A percentile compares a stretch with the other conserved stretches of the same genome.
Evolutionary conservation across 1,140 invertebrate genomes (phyloP).

Genomic region (Agrypnia vestita): DNA sequence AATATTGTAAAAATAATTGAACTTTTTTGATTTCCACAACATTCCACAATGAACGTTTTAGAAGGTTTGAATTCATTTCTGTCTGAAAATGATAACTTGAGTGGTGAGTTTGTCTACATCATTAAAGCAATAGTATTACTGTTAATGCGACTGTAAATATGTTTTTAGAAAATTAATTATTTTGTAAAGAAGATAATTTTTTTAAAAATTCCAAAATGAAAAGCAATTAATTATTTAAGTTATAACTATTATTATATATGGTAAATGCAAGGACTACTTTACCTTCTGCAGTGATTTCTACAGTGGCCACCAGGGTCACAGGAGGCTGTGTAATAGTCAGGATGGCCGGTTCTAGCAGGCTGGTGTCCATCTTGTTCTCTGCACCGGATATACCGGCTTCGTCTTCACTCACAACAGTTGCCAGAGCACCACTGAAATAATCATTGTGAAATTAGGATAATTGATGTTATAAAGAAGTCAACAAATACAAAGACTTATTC

Average conservation of each 20-base stretch:
- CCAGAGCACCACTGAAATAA: constrained; percentile 54
- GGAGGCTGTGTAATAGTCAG: constrained; percentile 48
- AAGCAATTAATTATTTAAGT: too few relatives aligned
- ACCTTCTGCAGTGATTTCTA: constrained; percentile 55
- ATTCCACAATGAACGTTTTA: not conserved
- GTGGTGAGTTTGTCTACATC: too few relatives aligned
- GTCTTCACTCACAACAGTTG: constrained; percentile 46
- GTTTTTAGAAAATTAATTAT: too few relatives aligned
- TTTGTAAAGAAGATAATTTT: too few relatives aligned
- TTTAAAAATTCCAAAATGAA: too few relatives aligned
- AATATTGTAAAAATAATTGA: not conserved
- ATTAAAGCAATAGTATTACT: too few relatives aligned
- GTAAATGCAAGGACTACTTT: too few relatives aligned
- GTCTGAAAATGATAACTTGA: too few relatives aligned
- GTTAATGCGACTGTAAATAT: too few relatives aligned
- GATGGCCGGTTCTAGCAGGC: constrained; percentile 31
- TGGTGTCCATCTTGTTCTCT: constrained; percentile 19
- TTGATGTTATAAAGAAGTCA: not conserved
- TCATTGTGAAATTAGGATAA: not conserved
- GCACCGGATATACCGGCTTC: constrained; percentile 31
- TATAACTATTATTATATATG: too few relatives aligned
- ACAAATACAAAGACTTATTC: too few relatives aligned
- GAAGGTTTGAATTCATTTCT: not conserved
- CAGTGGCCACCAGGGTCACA: constrained; percentile 39
- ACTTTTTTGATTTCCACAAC: too few relatives aligned